These are phyloP conservation scores for Peromyscus californicus DNA, from an alignment of 2,113 vertebrate species.

Conservation along the genomic window DNA sequence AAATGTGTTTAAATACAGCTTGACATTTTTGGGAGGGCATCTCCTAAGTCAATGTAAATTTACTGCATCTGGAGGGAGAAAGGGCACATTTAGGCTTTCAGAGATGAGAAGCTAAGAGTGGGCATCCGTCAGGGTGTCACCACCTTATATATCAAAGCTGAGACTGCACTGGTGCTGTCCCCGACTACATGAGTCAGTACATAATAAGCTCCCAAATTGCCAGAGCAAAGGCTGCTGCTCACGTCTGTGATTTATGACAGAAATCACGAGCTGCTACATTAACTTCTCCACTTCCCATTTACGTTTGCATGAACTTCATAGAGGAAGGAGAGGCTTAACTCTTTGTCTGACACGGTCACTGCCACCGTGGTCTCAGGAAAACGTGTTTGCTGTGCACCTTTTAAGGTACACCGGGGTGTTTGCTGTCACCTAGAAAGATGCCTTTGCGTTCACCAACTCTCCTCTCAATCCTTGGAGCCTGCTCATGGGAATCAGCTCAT, in stretches of 20 bases:
- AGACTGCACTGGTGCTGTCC: constrained; percentile 43
- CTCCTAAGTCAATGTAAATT: constrained; percentile 67
- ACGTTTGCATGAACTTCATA: constrained; percentile 59
- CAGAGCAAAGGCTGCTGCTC: constrained; percentile 66
- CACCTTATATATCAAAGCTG: constrained; percentile 42
- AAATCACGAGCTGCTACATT: constrained; percentile 71
- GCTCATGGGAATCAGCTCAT: constrained; percentile 9
- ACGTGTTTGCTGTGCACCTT: background rate
- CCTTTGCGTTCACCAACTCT: background rate
- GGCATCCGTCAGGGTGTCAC: constrained; percentile 74
- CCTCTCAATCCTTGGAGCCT: background rate
- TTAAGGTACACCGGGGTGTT: background rate
- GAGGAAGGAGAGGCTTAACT: constrained; percentile 46
- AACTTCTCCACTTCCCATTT: constrained; percentile 69
- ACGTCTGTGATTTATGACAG: constrained; percentile 75
- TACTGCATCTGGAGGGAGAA: constrained; percentile 62
- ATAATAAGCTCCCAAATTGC: constrained; percentile 66
- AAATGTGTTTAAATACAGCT: background rate
- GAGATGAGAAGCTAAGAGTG: constrained; percentile 69
- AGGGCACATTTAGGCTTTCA: constrained; percentile 72
- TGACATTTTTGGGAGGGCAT: constrained; percentile 61
- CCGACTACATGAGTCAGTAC: constrained; percentile 69
- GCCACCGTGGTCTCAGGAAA: background rate
- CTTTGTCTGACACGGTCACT: constrained; percentile 10
- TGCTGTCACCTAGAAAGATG: background rate